Evolutionary conservation across 2,113 vertebrate species (phyloP).

Genomic region (Anhinga anhinga): DNA sequence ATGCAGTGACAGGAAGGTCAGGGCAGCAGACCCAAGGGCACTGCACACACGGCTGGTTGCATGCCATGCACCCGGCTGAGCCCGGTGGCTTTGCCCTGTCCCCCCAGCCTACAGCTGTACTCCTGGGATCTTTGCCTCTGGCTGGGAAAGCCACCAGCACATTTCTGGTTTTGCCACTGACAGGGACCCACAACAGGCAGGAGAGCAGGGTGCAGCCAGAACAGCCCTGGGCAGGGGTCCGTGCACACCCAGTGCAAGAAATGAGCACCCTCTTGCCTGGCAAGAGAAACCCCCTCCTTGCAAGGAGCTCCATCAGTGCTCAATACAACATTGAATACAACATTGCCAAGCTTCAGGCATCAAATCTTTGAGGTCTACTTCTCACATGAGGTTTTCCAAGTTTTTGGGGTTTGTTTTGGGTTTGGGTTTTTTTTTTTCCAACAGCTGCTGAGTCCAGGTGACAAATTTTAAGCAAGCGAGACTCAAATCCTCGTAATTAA

Average conservation of each 20-base stretch:
- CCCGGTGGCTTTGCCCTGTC: fast-evolving
- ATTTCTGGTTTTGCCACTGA: not conserved
- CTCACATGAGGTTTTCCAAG: not conserved
- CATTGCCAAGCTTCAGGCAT: not conserved
- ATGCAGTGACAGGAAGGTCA: not conserved
- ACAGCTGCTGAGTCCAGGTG: not conserved
- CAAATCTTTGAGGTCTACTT: not conserved
- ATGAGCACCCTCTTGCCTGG: not conserved
- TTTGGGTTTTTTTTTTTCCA: not conserved
- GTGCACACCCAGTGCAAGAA: fast-evolving
- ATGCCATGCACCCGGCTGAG: fast-evolving
- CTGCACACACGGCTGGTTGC: not conserved
- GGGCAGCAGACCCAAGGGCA: not conserved
- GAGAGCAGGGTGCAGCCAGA: not conserved
- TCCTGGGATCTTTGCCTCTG: not conserved
- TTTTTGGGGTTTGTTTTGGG: no score
- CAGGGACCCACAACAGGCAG: not conserved
- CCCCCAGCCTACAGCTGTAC: not conserved
- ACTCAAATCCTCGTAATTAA: not conserved
- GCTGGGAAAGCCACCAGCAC: not conserved
- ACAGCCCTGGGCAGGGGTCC: fast-evolving
- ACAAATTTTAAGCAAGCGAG: not conserved
- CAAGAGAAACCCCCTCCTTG: not conserved
- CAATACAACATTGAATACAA: no score
- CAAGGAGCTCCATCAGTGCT: not conserved